Evolutionary conservation across 2,888 invertebrate genomes (phyloP).

Genomic region (Leptopilina syphax): DNA sequence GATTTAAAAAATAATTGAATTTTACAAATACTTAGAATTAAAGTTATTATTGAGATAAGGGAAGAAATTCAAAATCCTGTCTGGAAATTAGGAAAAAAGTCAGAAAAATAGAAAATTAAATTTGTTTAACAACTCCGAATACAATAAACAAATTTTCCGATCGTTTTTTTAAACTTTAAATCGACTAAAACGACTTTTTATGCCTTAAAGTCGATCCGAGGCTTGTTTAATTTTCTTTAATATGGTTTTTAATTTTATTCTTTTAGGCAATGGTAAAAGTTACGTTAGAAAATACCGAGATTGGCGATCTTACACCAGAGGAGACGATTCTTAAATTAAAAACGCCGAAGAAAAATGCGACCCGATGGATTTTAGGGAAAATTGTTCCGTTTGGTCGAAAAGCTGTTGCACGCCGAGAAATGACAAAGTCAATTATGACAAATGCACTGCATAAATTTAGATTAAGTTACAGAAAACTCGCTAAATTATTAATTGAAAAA

Average conservation of each 20-base stretch:
- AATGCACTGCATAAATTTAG: conserved; percentile 80
- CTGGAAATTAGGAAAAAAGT: too few species aligned
- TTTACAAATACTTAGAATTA: too few species aligned
- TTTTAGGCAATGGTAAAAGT: conserved; percentile 52
- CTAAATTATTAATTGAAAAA: conserved; percentile 79
- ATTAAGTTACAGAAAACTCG: conserved; percentile 80
- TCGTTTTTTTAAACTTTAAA: too few species aligned
- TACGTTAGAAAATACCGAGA: not conserved
- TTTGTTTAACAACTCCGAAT: too few species aligned
- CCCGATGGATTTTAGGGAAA: conserved; percentile 80
- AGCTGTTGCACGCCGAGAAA: conserved; percentile 82
- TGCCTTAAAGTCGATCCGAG: not conserved
- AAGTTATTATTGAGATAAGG: too few species aligned
- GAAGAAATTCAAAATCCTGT: too few species aligned
- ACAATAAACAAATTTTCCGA: too few species aligned
- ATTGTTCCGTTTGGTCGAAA: conserved; percentile 81
- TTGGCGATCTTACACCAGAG: conserved; percentile 67
- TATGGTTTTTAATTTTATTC: not conserved
- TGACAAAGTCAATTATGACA: conserved; percentile 82
- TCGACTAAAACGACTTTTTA: too few species aligned
- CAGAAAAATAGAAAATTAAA: too few species aligned
- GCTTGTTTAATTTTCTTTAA: too few species aligned
- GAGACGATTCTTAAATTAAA: conserved; percentile 78
- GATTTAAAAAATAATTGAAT: too few species aligned
- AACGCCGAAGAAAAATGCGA: conserved; percentile 77